These are phyloP conservation scores for Micromussa lordhowensis DNA, from an alignment of 92 coral and sea anemone species.

Conservation along the genomic window DNA sequence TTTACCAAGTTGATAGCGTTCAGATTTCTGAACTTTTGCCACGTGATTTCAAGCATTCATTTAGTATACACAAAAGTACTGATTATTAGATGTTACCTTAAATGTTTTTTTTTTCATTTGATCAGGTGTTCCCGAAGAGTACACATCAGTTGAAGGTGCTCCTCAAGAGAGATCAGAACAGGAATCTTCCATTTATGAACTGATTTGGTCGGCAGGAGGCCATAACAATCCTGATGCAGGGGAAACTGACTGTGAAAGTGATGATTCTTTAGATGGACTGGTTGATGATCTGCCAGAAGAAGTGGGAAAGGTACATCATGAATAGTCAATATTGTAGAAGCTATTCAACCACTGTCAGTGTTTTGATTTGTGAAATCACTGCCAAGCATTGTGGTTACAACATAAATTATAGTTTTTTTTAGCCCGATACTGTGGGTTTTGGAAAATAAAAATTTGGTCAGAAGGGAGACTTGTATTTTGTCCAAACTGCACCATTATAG, in stretches of 20 bases:
- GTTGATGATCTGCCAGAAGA: constrained; percentile 14
- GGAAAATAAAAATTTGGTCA: no score
- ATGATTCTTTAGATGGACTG: constrained; percentile 66
- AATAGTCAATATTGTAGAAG: neutral
- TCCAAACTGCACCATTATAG: no score
- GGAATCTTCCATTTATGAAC: constrained; percentile 19
- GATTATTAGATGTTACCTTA: neutral
- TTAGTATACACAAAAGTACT: no score
- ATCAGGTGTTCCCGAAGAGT: neutral
- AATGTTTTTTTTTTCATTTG: neutral
- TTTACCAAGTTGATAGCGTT: no score
- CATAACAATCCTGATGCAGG: constrained; percentile 24
- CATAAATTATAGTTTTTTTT: no score
- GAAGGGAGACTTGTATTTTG: no score
- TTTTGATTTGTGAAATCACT: no score
- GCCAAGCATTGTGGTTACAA: no score
- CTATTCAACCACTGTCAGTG: no score
- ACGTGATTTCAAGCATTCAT: no score
- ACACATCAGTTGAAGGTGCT: neutral
- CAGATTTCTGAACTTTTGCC: no score
- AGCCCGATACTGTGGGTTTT: no score
- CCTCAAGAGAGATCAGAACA: neutral
- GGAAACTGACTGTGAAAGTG: constrained; percentile 76
- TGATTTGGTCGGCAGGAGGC: neutral
- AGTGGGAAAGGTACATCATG: neutral